phyloP scores from a whole-genome alignment of 2,113 vertebrate genomes.

The zebrafish (Danio rerio) region DNA sequence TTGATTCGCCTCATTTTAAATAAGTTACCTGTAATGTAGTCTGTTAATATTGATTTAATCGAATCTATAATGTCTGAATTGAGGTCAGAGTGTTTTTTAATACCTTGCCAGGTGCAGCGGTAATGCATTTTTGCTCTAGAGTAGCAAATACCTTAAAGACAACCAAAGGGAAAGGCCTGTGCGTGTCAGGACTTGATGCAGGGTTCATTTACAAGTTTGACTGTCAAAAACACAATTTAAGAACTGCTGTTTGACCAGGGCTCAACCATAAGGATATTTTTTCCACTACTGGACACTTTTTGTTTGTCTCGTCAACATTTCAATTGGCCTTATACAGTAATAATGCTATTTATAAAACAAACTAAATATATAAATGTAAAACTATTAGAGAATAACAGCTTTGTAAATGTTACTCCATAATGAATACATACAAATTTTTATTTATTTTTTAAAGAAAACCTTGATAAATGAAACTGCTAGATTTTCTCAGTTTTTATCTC shows the following conservation, averaged over 20 bases:
- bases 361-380: too few relatives aligned
- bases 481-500: not conserved
- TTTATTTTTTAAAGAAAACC: not conserved
- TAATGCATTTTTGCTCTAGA: conserved; percentile 58
- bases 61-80: conserved; percentile 8
- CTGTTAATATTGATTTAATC: too few relatives aligned
- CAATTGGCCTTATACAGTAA: not conserved
- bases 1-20: too few relatives aligned
- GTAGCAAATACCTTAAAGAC: conserved; percentile 26
- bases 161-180: not conserved
- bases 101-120: conserved; percentile 9
- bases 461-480: not conserved
- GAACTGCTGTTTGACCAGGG: not conserved
- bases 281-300: not conserved
- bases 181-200: conserved; percentile 59
- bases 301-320: not conserved
- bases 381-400: too few relatives aligned
- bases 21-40: too few relatives aligned
- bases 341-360: not conserved
- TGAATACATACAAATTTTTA: not conserved
- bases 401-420: not conserved
- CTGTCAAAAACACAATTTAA: conserved; percentile 5
- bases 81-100: not conserved
- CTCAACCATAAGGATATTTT: not conserved
- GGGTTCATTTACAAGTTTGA: conserved; percentile 53